A percentile compares a stretch with the other conserved stretches of the same genome.
Conservation (phyloP, 2,797 vertebrate species). For the Dendrocincla fuliginosa region DNA sequence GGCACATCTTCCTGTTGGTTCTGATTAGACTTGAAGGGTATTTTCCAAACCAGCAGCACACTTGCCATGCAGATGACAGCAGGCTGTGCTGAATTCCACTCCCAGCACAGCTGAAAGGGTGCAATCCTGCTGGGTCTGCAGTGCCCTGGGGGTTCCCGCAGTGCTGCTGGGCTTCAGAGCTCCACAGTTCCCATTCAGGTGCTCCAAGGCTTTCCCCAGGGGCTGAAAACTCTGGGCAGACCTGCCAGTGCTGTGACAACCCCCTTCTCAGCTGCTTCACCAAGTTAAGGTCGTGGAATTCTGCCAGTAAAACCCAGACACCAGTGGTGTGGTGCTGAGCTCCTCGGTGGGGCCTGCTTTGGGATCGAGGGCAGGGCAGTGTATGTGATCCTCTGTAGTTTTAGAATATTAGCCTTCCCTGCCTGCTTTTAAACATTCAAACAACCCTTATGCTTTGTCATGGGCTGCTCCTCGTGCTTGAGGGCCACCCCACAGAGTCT, state of each 20-base stretch:
- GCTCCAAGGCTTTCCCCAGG: not conserved
- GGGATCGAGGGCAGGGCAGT: not conserved
- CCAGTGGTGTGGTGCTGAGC: fast-evolving
- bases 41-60: not conserved
- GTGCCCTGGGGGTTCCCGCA: fast-evolving
- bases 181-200: not conserved
- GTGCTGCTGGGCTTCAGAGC: not conserved
- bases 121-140: not conserved
- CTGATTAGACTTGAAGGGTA: not conserved
- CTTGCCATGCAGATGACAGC: not conserved
- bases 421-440: not conserved
- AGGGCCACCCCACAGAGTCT: not conserved
- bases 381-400: not conserved
- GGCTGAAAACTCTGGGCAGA: not conserved
- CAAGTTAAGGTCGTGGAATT: not conserved
- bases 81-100: not conserved
- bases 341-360: not conserved
- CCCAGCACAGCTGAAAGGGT: not conserved
- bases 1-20: not conserved
- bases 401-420: not conserved
- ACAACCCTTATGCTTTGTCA: not conserved
- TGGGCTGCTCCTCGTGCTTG: not conserved
- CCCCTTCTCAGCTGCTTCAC: not conserved
- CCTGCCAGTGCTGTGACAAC: not conserved
- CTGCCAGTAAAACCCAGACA: not conserved